These are phyloP conservation scores for Plecturocebus donacophilus DNA, from an alignment of 2,113 vertebrate genomes.

Conservation along the genomic window DNA sequence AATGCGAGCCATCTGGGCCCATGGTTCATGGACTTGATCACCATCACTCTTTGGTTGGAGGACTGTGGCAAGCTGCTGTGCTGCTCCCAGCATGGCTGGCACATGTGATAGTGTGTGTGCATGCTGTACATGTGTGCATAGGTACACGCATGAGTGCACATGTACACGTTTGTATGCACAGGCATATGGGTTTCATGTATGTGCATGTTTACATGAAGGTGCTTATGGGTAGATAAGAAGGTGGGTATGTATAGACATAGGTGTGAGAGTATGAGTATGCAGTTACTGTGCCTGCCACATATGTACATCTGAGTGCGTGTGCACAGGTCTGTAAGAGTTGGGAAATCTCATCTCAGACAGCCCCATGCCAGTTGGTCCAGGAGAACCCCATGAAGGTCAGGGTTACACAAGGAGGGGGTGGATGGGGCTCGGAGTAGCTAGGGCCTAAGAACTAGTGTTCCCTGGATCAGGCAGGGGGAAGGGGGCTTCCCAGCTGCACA, in stretches of 20 bases:
- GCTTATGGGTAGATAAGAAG: background rate
- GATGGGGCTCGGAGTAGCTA: background rate
- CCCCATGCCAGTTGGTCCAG: background rate
- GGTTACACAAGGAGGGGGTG: background rate
- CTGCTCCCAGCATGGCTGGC: background rate
- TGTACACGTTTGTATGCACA: background rate
- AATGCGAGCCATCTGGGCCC: background rate
- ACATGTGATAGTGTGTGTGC: fast-evolving
- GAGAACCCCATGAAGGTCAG: background rate
- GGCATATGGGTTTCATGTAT: background rate
- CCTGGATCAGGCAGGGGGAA: background rate
- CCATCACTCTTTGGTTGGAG: background rate
- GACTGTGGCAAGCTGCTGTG: background rate
- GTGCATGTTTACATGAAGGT: background rate
- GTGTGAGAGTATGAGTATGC: too few species aligned
- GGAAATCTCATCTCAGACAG: background rate
- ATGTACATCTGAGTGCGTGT: background rate
- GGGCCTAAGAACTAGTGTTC: background rate
- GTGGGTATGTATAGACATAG: background rate
- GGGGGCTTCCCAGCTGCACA: background rate
- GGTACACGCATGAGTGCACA: fast-evolving
- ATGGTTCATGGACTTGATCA: background rate
- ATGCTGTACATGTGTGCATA: background rate
- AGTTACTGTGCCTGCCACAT: background rate
- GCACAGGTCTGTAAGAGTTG: background rate